A percentile compares a stretch with the other conserved stretches of the same genome.
phyloP scores from a whole-genome alignment of 1,140 invertebrate species.

The Triops cancriformis region DNA sequence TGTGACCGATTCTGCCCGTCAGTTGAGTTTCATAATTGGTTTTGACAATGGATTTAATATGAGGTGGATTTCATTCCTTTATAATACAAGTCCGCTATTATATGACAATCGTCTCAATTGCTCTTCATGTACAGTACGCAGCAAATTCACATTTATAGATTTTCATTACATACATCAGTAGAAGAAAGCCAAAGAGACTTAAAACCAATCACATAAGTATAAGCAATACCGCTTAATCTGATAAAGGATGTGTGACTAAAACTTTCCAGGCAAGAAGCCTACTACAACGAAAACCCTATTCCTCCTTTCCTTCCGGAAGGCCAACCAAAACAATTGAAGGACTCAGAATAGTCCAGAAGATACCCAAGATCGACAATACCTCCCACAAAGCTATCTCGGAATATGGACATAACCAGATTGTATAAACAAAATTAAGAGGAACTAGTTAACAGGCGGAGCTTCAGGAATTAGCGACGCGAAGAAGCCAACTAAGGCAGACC shows the following conservation, averaged over 20 bases:
- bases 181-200: constrained; percentile 1
- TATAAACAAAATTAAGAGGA: neutral
- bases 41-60: neutral
- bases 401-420: neutral
- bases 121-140: neutral
- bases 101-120: too few relatives aligned
- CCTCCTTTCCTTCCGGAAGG: neutral
- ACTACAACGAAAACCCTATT: neutral
- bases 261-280: neutral
- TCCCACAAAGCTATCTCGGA: neutral
- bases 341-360: neutral
- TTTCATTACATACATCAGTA: neutral
- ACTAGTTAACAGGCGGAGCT: constrained; percentile 24
- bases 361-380: neutral
- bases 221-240: neutral
- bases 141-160: neutral
- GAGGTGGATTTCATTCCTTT: neutral
- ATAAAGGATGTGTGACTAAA: neutral
- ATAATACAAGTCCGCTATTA: neutral
- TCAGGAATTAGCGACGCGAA: constrained; percentile 68
- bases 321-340: neutral
- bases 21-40: neutral
- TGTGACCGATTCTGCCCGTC: neutral
- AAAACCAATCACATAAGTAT: constrained; percentile 4
- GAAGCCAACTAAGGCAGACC: constrained; percentile 52